A percentile compares a stretch with the other conserved stretches of the same genome.
These are phyloP conservation scores for Clusia tigrina DNA, from an alignment of 2,888 invertebrate genomes.

Conservation along the genomic window DNA sequence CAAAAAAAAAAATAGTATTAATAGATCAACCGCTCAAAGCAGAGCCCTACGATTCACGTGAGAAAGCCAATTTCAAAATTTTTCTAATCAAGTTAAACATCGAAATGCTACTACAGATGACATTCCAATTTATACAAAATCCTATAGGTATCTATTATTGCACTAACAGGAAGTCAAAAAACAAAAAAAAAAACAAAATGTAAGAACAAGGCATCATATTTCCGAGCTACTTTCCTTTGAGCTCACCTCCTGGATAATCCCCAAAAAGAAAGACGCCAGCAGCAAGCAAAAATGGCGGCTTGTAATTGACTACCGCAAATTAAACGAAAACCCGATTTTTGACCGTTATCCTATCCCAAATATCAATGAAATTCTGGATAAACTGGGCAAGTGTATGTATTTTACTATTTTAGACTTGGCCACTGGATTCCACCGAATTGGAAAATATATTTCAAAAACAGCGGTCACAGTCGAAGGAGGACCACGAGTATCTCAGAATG, in stretches of 20 bases:
- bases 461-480: not conserved
- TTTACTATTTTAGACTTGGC: not conserved
- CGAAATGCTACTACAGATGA: slow-evolving; percentile 11
- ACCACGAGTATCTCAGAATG: not conserved
- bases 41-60: too few relatives aligned
- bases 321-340: not conserved
- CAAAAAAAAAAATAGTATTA: too few relatives aligned
- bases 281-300: slow-evolving; percentile 12
- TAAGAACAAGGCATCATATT: slow-evolving; percentile 12
- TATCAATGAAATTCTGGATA: too few relatives aligned
- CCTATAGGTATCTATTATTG: slow-evolving; percentile 11
- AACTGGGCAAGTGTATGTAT: too few relatives aligned
- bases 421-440: not conserved
- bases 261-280: not conserved
- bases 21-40: too few relatives aligned
- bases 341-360: not conserved
- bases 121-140: slow-evolving; percentile 17
- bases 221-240: not conserved
- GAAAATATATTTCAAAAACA: not conserved
- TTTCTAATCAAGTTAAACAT: slow-evolving; percentile 9
- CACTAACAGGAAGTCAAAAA: slow-evolving; percentile 23
- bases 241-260: not conserved
- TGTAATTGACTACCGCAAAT: too few relatives aligned
- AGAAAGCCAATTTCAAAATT: too few relatives aligned
- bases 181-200: slow-evolving; percentile 3